A percentile compares a stretch with the other conserved stretches of the same genome.
These are phyloP conservation scores for human (Homo sapiens) DNA, from an alignment of 2,113 vertebrate genomes.

Conservation along the genomic window DNA sequence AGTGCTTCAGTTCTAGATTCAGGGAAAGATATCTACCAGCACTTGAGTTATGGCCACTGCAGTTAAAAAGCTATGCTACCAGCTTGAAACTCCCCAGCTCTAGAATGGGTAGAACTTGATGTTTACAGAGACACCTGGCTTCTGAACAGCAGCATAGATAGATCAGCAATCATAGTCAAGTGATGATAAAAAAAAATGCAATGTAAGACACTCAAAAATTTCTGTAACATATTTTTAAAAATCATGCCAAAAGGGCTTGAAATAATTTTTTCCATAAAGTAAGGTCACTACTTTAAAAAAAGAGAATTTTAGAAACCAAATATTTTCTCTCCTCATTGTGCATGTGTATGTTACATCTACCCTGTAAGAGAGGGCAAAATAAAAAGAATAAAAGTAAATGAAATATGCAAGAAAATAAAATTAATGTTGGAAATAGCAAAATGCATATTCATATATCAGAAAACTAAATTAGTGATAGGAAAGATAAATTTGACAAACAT, in stretches of 20 bases:
- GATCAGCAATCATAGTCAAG: not conserved
- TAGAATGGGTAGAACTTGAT: not conserved
- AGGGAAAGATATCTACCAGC: not conserved
- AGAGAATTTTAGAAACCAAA: not conserved
- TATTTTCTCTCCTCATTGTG: not conserved
- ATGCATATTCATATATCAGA: not conserved
- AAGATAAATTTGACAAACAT: not conserved
- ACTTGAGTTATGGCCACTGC: not conserved
- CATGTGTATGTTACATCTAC: not conserved
- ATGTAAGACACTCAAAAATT: not conserved
- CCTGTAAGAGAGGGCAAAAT: not conserved
- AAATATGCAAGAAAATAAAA: not conserved
- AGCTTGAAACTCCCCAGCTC: not conserved
- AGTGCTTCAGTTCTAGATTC: not conserved
- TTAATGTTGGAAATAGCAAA: not conserved
- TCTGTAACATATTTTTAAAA: not conserved
- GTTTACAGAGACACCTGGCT: not conserved
- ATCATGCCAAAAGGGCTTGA: not conserved
- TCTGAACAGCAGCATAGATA: not conserved
- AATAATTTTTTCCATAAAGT: not conserved
- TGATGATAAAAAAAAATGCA: not conserved
- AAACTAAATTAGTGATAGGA: not conserved
- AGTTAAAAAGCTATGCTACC: not conserved
- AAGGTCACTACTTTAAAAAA: not conserved
- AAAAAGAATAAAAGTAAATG: not conserved